A percentile compares a stretch with the other conserved stretches of the same genome.
phyloP scores from a whole-genome alignment of 2,113 vertebrate genomes.

The Speoplatyrhinus poulsoni region DNA sequence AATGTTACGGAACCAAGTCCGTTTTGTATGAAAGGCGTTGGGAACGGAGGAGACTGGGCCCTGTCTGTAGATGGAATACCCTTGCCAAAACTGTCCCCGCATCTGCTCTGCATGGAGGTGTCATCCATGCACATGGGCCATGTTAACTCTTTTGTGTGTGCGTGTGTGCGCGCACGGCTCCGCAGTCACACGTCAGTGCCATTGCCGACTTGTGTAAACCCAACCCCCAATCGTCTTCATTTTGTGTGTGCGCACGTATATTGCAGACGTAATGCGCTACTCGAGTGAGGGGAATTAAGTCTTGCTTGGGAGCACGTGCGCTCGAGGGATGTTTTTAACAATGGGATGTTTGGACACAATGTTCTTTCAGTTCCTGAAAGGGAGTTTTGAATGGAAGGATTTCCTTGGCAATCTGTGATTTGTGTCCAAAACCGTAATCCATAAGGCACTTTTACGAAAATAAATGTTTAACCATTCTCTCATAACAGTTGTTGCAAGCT shows the following conservation, averaged over 20 bases:
- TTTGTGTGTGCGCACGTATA: conserved; percentile 36
- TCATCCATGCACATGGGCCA: no score
- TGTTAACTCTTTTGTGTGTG: no score
- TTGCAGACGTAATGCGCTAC: conserved; percentile 35
- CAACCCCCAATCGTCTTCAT: conserved; percentile 28
- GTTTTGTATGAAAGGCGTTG: neutral
- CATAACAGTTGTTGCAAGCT: no score
- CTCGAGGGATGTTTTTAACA: neutral
- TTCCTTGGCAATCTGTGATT: no score
- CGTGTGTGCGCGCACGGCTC: neutral
- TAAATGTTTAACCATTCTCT: no score
- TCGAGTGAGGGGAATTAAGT: conserved; percentile 37
- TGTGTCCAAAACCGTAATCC: no score
- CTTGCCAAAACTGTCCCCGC: neutral
- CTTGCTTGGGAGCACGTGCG: conserved; percentile 22
- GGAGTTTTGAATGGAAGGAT: neutral
- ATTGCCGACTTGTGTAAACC: conserved; percentile 70
- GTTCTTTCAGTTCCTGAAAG: neutral
- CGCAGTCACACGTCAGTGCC: conserved; percentile 57
- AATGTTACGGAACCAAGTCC: conserved; percentile 9
- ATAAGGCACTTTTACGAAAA: no score
- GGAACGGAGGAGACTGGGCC: conserved; percentile 5
- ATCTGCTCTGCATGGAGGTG: no score
- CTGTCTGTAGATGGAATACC: conserved; percentile 14
- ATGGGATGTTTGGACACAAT: neutral